Base-by-base conservation (phyloP, 2,888 invertebrate species). In the Eilema caniola region DNA sequence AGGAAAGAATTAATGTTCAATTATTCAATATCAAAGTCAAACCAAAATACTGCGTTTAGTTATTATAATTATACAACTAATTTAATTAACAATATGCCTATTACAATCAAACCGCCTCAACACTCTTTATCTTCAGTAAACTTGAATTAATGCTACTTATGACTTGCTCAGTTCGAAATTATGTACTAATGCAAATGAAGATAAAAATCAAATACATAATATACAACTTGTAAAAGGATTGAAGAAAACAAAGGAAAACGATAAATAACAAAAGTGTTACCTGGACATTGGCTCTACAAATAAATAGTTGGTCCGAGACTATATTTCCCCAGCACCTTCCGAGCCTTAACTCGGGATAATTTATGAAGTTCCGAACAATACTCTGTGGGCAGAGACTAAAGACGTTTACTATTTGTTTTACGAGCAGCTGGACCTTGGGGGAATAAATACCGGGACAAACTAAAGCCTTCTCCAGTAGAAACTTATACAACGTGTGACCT, bases 331-430 rank as follows among this genome's bases (percentile, higher is more conserved):
- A 53, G 28, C 41, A 61, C 57, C 67, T 37, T 67, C 24, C 31
- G 67, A 65, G 28, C 62, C 41, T 28, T 20, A 31, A 33, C 47
- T 62, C 63, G 62, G 65, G 41, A 77, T 73, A 79, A 75, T 80
- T 75, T 80, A 83, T 79, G 69, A 77, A 78, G 76, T 80, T 75
- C 67, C 62, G 72, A 62, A 77, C 82, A 80, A 82, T 81, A 78
- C 76, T 80, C 74, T 72, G 69, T 56, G 73, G 73, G 73, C 72
- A 74, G 75, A 70, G 79, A 69, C 70, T 67, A 67, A 65, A 81
- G 82, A 85, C 80, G 82, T 83, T 77, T 74, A 69, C 80, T 83
- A 77, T 86, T 87, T 86, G 81, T 87, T 87, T 87, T 84, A 84
- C 81, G 86, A 84, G 70, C 73, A 74, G 71, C 47, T 69, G 72